Base-by-base conservation (phyloP, 2,888 invertebrate genomes). In the Neoaliturus tenellus region DNA sequence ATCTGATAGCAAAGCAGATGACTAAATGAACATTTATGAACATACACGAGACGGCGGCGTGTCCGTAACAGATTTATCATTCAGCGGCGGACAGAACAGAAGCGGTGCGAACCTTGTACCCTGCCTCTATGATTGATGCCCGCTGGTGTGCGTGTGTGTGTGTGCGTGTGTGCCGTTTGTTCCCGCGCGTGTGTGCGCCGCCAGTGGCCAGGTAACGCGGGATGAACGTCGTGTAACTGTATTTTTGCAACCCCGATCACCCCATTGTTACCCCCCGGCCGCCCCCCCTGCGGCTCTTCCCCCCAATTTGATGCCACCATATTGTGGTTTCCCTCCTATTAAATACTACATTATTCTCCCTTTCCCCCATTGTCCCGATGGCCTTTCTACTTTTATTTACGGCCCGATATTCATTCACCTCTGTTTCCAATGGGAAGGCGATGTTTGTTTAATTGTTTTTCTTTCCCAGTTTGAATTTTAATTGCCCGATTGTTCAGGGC, bases 321-420 rank as follows among this genome's bases (percentile, higher is more conserved):
- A 75, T 75, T 75, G 75, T 75, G 75, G 75, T 75, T 75, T 75
- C 48, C 75, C 75, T 71, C 75, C 75, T 75, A 75, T 75, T 75
- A 75, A 75, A 75, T 75, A 44, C 48, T 75, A 44, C 75, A 44
- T 75, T 44, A 75, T 75, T 75, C 75, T 71, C 41, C 28, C 69
- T 75, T 20, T 71, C 25, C 71, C 71, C 71, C 41, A 48, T 48
- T 75, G 75, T 44, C 48, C 28, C 48, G 17, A 28, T 48, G 75
- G 28, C 75, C 69, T 69, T 69, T 69, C 39, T 69, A 69, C 69
- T 12, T 69, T 69, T 69, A 69, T 69, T 39, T 39, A 35, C 23
- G 69, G 69, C 23, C 28, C 69, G 69, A 69, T 69, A 69, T 69
- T 69, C 69, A 69, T 69, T 69, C 35, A n/a, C 69, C 39, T 69